These are phyloP conservation scores for Rhizomys pruinosus DNA, from an alignment of 2,113 vertebrate species.

Conservation along the genomic window DNA sequence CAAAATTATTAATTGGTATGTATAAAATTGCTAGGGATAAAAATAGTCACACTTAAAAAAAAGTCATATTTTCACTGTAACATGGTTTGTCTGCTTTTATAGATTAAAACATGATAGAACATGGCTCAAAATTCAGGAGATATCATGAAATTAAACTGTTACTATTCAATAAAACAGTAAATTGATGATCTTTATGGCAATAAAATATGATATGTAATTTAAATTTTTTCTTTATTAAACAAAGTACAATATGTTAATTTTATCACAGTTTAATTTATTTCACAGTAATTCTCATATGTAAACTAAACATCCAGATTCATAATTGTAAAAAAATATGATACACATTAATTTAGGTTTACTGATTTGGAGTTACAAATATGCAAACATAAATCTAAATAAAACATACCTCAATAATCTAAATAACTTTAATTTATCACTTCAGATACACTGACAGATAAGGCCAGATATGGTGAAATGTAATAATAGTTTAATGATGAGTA, in stretches of 20 bases:
- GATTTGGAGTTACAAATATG: neutral
- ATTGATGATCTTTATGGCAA: conserved; percentile 30
- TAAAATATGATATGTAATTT: conserved; percentile 13
- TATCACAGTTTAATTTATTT: conserved; percentile 45
- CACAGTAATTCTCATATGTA: neutral
- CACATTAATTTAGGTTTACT: conserved; percentile 4
- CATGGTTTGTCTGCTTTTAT: neutral
- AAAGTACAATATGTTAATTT: neutral
- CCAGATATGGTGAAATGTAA: conserved; percentile 10
- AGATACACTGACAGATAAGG: neutral
- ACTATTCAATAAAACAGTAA: neutral
- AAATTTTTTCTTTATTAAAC: neutral
- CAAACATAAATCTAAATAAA: neutral
- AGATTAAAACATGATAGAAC: conserved; percentile 24
- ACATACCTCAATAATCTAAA: neutral
- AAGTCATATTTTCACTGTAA: neutral
- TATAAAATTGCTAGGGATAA: neutral
- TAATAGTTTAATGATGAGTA: neutral
- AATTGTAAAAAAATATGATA: too few species aligned
- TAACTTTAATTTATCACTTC: neutral
- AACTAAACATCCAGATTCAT: neutral
- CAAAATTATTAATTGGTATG: neutral
- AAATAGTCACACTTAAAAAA: too few species aligned
- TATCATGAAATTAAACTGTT: neutral
- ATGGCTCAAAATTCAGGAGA: conserved; percentile 1